Conservation (phyloP, 2,888 invertebrate genomes). For the Philopedon plagiatum region DNA sequence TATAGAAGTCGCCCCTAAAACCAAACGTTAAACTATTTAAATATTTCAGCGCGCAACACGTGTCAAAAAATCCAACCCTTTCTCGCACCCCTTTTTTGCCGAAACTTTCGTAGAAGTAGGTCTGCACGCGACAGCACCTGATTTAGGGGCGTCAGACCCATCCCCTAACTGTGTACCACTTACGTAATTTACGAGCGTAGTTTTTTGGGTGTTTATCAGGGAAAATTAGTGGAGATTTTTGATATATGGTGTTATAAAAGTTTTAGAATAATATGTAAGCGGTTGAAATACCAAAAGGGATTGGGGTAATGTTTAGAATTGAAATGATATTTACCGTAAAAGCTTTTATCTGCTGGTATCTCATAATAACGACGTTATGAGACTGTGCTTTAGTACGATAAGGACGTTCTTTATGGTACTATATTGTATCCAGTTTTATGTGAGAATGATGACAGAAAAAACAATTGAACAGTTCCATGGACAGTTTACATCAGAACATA, state of each 20-base stretch:
- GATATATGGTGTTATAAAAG: conserved; percentile 32
- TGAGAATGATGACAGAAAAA: too few relatives aligned
- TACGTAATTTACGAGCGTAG: conserved; percentile 39
- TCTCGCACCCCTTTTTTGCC: conserved; percentile 25
- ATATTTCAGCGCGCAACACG: conserved; percentile 39
- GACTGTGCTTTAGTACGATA: too few relatives aligned
- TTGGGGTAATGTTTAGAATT: neutral
- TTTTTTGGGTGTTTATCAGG: conserved; percentile 35
- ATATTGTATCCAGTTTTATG: too few relatives aligned
- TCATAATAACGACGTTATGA: too few relatives aligned
- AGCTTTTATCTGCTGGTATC: too few relatives aligned
- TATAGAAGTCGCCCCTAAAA: too few relatives aligned
- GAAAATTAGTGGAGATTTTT: conserved; percentile 37
- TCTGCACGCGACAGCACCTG: conserved; percentile 43
- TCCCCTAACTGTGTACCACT: conserved; percentile 38
- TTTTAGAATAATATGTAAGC: conserved; percentile 7
- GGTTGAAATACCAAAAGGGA: neutral
- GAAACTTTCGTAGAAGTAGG: conserved; percentile 32
- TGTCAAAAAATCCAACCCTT: conserved; percentile 40
- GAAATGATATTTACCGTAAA: neutral
- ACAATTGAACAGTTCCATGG: too few relatives aligned
- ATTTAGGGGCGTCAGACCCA: conserved; percentile 48
- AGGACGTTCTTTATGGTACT: too few relatives aligned
- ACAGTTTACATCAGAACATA: too few relatives aligned
- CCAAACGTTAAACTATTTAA: conserved; percentile 15